phyloP scores from a whole-genome alignment of 2,888 invertebrate genomes.

The Cantharis lateralis region DNA sequence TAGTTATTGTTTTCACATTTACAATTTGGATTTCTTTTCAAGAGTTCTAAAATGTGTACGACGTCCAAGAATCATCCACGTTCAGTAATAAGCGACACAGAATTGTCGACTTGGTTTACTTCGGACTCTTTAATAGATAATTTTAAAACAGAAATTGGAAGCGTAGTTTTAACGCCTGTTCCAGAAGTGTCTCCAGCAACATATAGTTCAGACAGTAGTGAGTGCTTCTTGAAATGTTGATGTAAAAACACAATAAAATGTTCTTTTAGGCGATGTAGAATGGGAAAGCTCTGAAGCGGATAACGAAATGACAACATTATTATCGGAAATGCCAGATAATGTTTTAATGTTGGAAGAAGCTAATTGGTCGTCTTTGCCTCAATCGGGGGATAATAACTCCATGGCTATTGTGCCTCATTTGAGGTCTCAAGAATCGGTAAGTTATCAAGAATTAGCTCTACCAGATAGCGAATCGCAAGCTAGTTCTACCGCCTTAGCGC shows the following conservation, averaged over 20 bases:
- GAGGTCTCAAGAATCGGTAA: constrained; percentile 15
- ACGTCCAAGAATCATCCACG: constrained; percentile 45
- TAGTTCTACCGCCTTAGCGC: constrained; percentile 25
- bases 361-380: constrained; percentile 33
- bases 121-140: constrained; percentile 77
- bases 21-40: not conserved
- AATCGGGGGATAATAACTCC: constrained; percentile 26
- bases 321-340: constrained; percentile 47
- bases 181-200: constrained; percentile 61
- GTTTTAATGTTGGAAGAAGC: constrained; percentile 54
- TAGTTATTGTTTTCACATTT: not conserved
- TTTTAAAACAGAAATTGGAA: constrained; percentile 69
- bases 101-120: constrained; percentile 69
- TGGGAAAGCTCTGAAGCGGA: constrained; percentile 75
- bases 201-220: constrained; percentile 68
- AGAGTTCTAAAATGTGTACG: constrained; percentile 59
- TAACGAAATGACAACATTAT: constrained; percentile 57
- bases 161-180: constrained; percentile 65
- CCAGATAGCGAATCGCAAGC: constrained; percentile 16
- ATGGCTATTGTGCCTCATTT: constrained; percentile 35
- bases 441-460: constrained; percentile 28
- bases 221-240: not conserved
- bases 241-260: not conserved
- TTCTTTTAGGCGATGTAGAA: constrained; percentile 69
- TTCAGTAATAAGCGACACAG: constrained; percentile 60